Evolutionary conservation across 2,113 vertebrate genomes (phyloP).

Genomic region (Emberiza fucata): DNA sequence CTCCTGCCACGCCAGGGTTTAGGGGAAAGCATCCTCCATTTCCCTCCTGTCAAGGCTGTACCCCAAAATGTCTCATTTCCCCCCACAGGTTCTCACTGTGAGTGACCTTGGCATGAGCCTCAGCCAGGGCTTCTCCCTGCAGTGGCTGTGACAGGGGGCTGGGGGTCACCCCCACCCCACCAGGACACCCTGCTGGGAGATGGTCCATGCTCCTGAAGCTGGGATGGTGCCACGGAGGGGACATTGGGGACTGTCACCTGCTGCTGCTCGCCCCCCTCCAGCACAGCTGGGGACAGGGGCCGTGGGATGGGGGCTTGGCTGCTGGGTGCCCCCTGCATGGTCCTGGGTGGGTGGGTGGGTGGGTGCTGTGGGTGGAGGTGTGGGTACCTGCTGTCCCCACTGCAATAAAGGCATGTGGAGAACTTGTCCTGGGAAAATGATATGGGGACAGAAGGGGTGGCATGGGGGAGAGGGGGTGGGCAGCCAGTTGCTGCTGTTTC

Average conservation of each 20-base stretch:
- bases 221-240: fast-evolving
- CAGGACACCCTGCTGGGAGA: fast-evolving
- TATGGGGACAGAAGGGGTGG: background rate
- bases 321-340: fast-evolving
- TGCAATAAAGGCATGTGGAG: slow-evolving; percentile 28
- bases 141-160: slow-evolving; percentile 67
- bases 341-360: too few species aligned
- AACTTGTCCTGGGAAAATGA: background rate
- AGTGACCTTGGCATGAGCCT: slow-evolving; percentile 75
- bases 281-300: fast-evolving
- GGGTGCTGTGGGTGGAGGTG: background rate
- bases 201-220: fast-evolving
- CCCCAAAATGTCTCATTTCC: background rate
- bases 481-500: background rate
- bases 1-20: background rate
- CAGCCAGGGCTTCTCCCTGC: slow-evolving; percentile 80
- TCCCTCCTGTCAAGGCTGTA: fast-evolving
- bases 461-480: too few species aligned
- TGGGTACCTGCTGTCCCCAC: fast-evolving
- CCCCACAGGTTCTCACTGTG: slow-evolving; percentile 76
- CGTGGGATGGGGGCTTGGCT: fast-evolving
- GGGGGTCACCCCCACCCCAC: fast-evolving
- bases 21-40: background rate
- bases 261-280: background rate
- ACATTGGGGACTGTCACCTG: background rate